Percentiles rank a stretch among this genome's conserved stretches.
Conservation (phyloP, 2,113 vertebrate genomes). For the Dolichallabes microphthalmus region DNA sequence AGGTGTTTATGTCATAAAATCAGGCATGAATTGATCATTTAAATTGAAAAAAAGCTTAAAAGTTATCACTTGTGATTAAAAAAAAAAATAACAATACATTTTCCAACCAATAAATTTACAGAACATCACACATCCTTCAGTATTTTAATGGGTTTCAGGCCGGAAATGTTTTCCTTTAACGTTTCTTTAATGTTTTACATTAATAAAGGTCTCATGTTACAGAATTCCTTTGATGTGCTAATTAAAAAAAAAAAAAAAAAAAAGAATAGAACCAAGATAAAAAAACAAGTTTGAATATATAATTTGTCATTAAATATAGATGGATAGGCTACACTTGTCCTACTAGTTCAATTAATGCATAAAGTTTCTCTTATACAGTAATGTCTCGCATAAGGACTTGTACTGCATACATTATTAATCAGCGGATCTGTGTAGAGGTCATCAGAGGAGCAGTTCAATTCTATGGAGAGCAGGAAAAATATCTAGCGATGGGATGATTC, state of each 20-base stretch:
- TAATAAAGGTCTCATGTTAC: background rate
- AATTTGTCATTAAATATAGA: slow-evolving; percentile 19
- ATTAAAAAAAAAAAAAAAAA: background rate
- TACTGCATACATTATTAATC: slow-evolving; percentile 44
- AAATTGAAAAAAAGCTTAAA: no score
- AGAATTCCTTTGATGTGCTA: background rate
- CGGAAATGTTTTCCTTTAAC: background rate
- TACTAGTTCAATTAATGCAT: slow-evolving; percentile 17
- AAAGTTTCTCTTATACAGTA: slow-evolving; percentile 12
- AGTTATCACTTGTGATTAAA: background rate
- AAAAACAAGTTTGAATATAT: background rate
- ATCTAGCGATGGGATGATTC: background rate
- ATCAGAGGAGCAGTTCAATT: slow-evolving; percentile 47
- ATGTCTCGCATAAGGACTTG: background rate
- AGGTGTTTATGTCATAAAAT: slow-evolving; percentile 55
- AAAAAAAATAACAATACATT: no score
- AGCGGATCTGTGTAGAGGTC: slow-evolving; percentile 35
- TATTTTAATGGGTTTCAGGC: background rate
- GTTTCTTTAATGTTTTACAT: background rate
- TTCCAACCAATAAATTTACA: background rate
- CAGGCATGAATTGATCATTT: background rate
- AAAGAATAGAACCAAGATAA: background rate
- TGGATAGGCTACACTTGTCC: background rate
- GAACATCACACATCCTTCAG: background rate
- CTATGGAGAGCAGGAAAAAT: background rate